Evolutionary conservation across 2,888 invertebrate species (phyloP).

Genomic region (Actias luna): DNA sequence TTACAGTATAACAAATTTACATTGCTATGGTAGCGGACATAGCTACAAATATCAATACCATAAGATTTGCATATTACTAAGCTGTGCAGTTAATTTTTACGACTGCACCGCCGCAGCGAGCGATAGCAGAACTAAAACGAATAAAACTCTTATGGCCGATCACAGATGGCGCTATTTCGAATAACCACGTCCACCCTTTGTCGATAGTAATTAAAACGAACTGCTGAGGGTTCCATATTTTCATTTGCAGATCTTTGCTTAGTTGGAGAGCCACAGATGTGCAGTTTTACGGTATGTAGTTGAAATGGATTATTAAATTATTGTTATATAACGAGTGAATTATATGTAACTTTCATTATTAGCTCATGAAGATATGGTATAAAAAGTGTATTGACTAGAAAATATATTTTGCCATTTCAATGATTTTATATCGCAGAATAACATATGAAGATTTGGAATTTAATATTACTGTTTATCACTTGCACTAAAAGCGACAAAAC

Average conservation of each 20-base stretch:
- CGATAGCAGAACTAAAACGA: constrained; percentile 51
- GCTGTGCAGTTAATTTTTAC: constrained; percentile 39
- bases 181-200: constrained; percentile 12
- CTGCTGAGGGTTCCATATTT: constrained; percentile 9
- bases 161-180: constrained; percentile 61
- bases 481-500: too few relatives aligned
- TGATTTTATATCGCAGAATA: too few relatives aligned
- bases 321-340: not conserved
- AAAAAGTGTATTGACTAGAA: too few relatives aligned
- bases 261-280: not conserved
- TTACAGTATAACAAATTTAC: too few relatives aligned
- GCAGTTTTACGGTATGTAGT: not conserved
- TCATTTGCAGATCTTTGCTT: constrained; percentile 6
- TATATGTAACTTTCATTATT: not conserved
- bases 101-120: constrained; percentile 41
- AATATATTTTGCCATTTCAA: not conserved
- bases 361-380: not conserved
- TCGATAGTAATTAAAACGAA: constrained; percentile 15
- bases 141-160: constrained; percentile 38
- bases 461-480: too few relatives aligned
- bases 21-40: not conserved
- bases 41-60: constrained; percentile 18
- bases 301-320: not conserved
- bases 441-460: too few relatives aligned
- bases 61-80: constrained; percentile 38